Percentiles rank a stretch among this genome's conserved stretches.
These are phyloP conservation scores for Characodon lateralis DNA, from an alignment of 2,797 vertebrate genomes.

Conservation along the genomic window DNA sequence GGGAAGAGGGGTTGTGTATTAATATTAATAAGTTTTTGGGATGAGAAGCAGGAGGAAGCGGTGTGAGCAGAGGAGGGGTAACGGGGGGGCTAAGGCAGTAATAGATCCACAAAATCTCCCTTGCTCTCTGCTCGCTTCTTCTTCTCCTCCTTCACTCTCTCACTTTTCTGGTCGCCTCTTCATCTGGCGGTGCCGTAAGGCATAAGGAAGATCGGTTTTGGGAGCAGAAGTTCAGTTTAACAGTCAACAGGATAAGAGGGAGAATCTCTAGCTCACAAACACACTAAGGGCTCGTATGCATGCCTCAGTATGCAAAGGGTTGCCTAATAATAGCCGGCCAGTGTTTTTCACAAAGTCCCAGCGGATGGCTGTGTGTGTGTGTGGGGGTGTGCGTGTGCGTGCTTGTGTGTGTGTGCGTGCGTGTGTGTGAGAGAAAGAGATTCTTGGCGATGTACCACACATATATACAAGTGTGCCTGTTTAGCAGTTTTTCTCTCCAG, in stretches of 20 bases:
- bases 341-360: slow-evolving; percentile 78
- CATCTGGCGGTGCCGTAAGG: slow-evolving; percentile 9
- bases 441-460: slow-evolving; percentile 66
- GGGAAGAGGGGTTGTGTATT: slow-evolving; percentile 60
- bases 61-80: slow-evolving; percentile 14
- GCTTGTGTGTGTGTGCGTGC: slow-evolving; percentile 17
- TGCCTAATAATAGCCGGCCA: slow-evolving; percentile 77
- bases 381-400: slow-evolving; percentile 29
- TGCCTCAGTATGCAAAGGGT: slow-evolving; percentile 76
- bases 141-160: background rate
- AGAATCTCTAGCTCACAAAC: slow-evolving; percentile 46
- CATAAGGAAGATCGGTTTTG: slow-evolving; percentile 29
- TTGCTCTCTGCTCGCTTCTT: slow-evolving; percentile 18
- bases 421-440: slow-evolving; percentile 24
- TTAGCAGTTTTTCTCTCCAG: slow-evolving; percentile 73
- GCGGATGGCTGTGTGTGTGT: slow-evolving; percentile 40
- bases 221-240: slow-evolving; percentile 65
- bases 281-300: slow-evolving; percentile 49
- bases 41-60: slow-evolving; percentile 49
- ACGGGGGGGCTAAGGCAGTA: slow-evolving; percentile 52
- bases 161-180: slow-evolving; percentile 17
- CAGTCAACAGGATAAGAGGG: slow-evolving; percentile 65
- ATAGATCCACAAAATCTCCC: slow-evolving; percentile 68
- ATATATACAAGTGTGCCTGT: slow-evolving; percentile 64
- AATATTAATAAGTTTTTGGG: slow-evolving; percentile 75